Conservation (phyloP, 2,888 invertebrate species). For the Sinodicranocentrus sp. region DNA sequence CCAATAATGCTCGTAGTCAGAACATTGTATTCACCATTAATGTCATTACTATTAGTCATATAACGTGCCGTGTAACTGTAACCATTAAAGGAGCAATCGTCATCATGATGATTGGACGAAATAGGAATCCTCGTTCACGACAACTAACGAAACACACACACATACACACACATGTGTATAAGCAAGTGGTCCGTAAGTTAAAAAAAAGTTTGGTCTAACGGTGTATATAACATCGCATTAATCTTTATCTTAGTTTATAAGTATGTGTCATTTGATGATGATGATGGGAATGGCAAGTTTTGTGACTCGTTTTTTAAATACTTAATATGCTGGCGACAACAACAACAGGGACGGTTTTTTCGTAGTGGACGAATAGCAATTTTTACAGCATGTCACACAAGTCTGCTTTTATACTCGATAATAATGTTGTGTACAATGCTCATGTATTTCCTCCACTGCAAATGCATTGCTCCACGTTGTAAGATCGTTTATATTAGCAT, state of each 20-base stretch:
- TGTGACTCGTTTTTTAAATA: constrained; percentile 49
- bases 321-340: constrained; percentile 44
- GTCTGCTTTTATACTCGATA: constrained; percentile 13
- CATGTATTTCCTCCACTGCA: constrained; percentile 24
- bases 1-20: constrained; percentile 44
- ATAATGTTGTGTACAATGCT: constrained; percentile 20
- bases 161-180: not conserved
- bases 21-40: constrained; percentile 56
- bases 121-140: constrained; percentile 7
- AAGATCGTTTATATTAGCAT: constrained; percentile 34
- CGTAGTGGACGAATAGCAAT: constrained; percentile 20
- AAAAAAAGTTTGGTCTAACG: constrained; percentile 36
- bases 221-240: constrained; percentile 46
- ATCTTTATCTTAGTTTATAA: constrained; percentile 49
- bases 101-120: constrained; percentile 51
- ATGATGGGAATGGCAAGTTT: constrained; percentile 49
- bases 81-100: constrained; percentile 49
- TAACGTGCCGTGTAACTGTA: constrained; percentile 59
- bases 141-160: not conserved
- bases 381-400: constrained; percentile 20
- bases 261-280: constrained; percentile 51
- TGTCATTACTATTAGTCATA: constrained; percentile 53
- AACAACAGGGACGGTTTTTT: constrained; percentile 30
- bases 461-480: constrained; percentile 18
- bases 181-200: not conserved